Conservation (phyloP, 1,140 invertebrate genomes). For the Drosophila kikkawai region DNA sequence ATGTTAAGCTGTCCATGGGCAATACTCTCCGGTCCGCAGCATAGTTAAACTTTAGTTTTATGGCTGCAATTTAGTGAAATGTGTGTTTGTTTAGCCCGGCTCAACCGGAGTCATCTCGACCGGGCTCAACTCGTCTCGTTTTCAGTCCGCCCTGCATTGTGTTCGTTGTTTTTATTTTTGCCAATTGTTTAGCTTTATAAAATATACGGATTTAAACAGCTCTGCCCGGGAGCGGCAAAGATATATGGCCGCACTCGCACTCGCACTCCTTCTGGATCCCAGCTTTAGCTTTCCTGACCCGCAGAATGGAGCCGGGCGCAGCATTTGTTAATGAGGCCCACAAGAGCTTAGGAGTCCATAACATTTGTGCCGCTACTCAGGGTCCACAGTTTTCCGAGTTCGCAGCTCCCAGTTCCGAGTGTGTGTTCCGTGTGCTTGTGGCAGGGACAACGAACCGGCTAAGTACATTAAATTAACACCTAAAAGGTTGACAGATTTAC, state of each 20-base stretch:
- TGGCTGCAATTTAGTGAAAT: constrained; percentile 80
- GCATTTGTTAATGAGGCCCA: constrained; percentile 62
- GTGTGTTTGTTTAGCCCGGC: constrained; percentile 58
- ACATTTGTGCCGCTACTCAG: constrained; percentile 40
- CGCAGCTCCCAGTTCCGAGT: not conserved
- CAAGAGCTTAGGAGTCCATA: constrained; percentile 61
- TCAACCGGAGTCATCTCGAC: constrained; percentile 38
- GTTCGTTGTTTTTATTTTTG: constrained; percentile 73
- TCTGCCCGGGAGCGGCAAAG: constrained; percentile 49
- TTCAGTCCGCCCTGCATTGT: constrained; percentile 19
- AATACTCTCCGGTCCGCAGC: constrained; percentile 42
- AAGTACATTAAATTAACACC: constrained; percentile 66
- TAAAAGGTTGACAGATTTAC: constrained; percentile 66
- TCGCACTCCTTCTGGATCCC: not conserved
- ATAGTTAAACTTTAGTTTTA: constrained; percentile 82
- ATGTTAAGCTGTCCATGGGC: constrained; percentile 57
- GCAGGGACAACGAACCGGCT: constrained; percentile 21
- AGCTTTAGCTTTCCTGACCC: constrained; percentile 15
- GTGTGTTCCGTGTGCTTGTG: constrained; percentile 15
- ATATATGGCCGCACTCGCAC: constrained; percentile 59
- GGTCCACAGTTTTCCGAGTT: constrained; percentile 13
- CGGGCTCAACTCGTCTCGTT: constrained; percentile 32
- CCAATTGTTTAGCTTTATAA: constrained; percentile 76
- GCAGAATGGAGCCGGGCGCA: constrained; percentile 28
- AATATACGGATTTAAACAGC: constrained; percentile 62